Evolutionary conservation across 2,888 invertebrate species (phyloP).

Genomic region (Opisthograptis luteolata): DNA sequence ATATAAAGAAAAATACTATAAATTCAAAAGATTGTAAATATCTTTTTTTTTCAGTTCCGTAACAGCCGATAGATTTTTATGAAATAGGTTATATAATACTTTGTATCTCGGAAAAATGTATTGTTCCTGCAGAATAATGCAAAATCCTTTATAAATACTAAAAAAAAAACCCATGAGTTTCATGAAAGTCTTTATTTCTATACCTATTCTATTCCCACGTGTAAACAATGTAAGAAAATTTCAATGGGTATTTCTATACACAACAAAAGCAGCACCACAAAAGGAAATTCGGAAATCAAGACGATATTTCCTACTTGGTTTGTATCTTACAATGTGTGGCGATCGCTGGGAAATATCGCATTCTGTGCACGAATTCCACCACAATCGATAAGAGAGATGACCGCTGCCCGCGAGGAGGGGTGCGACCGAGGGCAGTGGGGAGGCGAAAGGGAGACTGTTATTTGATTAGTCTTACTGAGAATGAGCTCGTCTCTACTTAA

Average conservation of each 20-base stretch:
- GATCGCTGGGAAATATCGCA: conserved; percentile 80
- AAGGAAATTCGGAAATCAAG: conserved; percentile 38
- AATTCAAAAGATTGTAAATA: too few species aligned
- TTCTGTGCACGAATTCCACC: conserved; percentile 84
- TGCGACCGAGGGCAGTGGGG: conserved; percentile 47
- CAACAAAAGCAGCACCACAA: conserved; percentile 13
- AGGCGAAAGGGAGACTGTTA: conserved; percentile 79
- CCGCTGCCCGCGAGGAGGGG: conserved; percentile 78
- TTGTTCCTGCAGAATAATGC: too few species aligned
- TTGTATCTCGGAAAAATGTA: too few species aligned
- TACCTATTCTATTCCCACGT: not conserved
- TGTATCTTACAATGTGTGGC: conserved; percentile 66
- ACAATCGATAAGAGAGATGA: conserved; percentile 85
- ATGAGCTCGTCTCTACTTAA: conserved; percentile 83
- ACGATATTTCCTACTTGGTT: conserved; percentile 53
- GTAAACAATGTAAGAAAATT: conserved; percentile 2
- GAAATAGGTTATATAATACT: too few species aligned
- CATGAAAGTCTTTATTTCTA: not conserved
- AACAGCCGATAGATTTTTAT: too few species aligned
- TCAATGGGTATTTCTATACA: not conserved
- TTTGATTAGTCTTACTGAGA: conserved; percentile 85
- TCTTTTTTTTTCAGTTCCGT: too few species aligned
- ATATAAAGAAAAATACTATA: too few species aligned
- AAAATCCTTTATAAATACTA: not conserved
- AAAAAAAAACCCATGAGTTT: not conserved